Conservation (phyloP, 2,888 invertebrate genomes). For the Mimumesa dahlbomi region DNA sequence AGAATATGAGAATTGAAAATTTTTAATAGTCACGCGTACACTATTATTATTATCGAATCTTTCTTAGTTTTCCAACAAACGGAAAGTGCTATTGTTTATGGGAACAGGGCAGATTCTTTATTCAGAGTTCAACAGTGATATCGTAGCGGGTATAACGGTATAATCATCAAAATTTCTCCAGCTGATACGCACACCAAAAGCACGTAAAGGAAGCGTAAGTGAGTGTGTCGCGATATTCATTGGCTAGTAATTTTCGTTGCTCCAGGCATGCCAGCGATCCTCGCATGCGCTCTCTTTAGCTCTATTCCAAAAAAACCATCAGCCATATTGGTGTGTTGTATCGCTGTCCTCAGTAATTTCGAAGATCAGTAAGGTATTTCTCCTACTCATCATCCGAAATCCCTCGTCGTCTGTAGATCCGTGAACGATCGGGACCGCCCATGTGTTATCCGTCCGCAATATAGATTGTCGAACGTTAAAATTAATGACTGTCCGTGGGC, state of each 20-base stretch:
- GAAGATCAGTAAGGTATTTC: constrained; percentile 79
- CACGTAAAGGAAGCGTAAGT: too few species aligned
- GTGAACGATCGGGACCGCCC: constrained; percentile 15
- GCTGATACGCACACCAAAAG: too few species aligned
- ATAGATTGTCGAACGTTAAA: constrained; percentile 7
- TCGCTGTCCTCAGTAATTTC: constrained; percentile 79
- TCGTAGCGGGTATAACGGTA: too few species aligned
- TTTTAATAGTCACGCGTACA: too few species aligned
- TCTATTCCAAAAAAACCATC: constrained; percentile 76
- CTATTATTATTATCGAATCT: too few species aligned
- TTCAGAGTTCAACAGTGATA: too few species aligned
- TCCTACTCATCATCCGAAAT: constrained; percentile 23
- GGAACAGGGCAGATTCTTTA: too few species aligned
- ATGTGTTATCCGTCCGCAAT: constrained; percentile 4
- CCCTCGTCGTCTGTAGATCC: background rate
- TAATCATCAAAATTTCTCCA: too few species aligned
- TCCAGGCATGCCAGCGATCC: constrained; percentile 42
- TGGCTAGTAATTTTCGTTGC: constrained; percentile 62
- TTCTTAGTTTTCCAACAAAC: too few species aligned
- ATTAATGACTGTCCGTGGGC: constrained; percentile 54
- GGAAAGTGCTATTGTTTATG: too few species aligned
- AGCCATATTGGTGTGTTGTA: constrained; percentile 81
- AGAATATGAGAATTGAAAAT: too few species aligned
- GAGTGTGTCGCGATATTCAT: background rate
- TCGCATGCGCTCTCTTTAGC: constrained; percentile 75